These are phyloP conservation scores for Microplitis demolitor DNA, from an alignment of 1,140 invertebrate species.

Conservation along the genomic window DNA sequence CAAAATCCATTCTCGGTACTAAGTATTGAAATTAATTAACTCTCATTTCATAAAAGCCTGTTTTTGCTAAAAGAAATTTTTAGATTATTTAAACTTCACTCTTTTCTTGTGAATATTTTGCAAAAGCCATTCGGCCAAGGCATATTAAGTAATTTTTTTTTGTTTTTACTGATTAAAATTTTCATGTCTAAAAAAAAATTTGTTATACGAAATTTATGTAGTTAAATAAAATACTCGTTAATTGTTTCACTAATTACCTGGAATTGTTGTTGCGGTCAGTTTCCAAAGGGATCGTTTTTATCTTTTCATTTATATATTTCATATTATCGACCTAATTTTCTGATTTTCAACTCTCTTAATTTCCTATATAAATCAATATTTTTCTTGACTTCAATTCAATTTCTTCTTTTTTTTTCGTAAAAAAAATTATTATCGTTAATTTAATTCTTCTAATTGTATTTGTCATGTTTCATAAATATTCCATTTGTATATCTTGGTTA, in stretches of 20 bases:
- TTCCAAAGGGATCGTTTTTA: background rate
- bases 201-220: background rate
- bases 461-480: too few species aligned
- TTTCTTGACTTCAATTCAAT: background rate
- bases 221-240: background rate
- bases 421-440: too few species aligned
- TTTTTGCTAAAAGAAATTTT: background rate
- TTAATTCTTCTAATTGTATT: too few species aligned
- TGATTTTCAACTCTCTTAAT: background rate
- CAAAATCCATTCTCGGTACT: conserved; percentile 8
- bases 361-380: background rate
- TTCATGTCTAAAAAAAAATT: conserved; percentile 6
- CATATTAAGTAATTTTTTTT: background rate
- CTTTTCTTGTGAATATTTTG: background rate
- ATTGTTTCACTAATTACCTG: conserved; percentile 3
- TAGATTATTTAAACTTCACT: background rate
- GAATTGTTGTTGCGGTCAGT: background rate
- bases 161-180: conserved; percentile 1
- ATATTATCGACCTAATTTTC: background rate
- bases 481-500: too few species aligned
- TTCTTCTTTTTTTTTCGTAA: background rate
- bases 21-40: background rate
- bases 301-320: background rate
- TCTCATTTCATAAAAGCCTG: background rate
- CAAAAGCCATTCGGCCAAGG: conserved; percentile 6